Evolutionary conservation across 2,797 vertebrate species (phyloP), one percentile per base, ranked within the genome.

Genomic region (Pangasius larnaudii): DNA sequence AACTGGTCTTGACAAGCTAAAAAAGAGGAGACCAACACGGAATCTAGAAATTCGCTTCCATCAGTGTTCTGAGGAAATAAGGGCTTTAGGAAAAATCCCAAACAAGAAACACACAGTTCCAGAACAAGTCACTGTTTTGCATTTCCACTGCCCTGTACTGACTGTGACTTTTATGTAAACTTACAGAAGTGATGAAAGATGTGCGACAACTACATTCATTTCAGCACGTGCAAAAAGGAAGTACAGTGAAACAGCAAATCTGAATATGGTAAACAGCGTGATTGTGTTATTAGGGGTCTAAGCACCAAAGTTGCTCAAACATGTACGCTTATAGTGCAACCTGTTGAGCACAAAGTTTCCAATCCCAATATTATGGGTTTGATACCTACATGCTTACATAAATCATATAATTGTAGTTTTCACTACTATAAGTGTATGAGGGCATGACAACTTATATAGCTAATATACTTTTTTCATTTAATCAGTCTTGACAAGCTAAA

Each of bases 71-170:
- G 27, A 56, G 5, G 49, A 30, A 18, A 1, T 3, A 22, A 83
- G 13, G 6, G 42, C 2, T 61, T 36, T 24, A 39, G 16, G 36
- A 39, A n/a, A 8, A 30, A 33, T 59, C 8, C 16, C 24, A 51
- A 85, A 86, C 42, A 49, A 49, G 84, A 14, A 42, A 5, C 84
- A 59, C 33, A 72, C 30, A 69, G 56, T 58, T 74, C 56, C 36
- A 58, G 71, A 85, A 74, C 36, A 72, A 39, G 69, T 85, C 84
- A 58, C 56, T 85, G 84, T 85, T 86, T 79, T 86, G 74, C 85
- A 86, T 86, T 78, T 33, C 84, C 71, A 61, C 53, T 59, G 56
- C 71, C 46, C 10, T 65, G 85, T 42, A 61, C 72, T 86, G 58
- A 51, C 71, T 42, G 5, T 78, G 85, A 77, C 85, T 58, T 78